Conservation (phyloP, 2,113 vertebrate genomes). For the Cephalopholis sonnerati region DNA sequence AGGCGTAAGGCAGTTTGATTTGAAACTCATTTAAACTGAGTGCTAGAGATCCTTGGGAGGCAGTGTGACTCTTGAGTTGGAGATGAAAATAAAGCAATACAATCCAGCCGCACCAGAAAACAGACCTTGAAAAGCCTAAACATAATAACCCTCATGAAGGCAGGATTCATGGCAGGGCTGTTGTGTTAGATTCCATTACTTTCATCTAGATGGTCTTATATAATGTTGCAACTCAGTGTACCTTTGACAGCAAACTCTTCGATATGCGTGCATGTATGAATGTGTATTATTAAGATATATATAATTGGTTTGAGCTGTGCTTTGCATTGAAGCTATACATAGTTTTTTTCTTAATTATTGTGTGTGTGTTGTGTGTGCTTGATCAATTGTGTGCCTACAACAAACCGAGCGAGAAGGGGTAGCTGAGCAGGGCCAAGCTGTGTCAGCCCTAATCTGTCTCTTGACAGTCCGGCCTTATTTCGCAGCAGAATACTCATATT, state of each 20-base stretch:
- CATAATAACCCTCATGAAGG: neutral
- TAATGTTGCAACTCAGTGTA: neutral
- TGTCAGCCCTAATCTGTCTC: conserved; percentile 74
- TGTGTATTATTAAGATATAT: neutral
- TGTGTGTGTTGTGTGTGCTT: conserved; percentile 9
- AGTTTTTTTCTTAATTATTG: neutral
- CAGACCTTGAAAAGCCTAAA: neutral
- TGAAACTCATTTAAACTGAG: conserved; percentile 47
- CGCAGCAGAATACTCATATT: conserved; percentile 80
- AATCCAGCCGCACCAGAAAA: neutral
- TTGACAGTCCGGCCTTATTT: conserved; percentile 71
- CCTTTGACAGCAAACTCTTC: neutral
- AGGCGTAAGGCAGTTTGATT: conserved; percentile 8
- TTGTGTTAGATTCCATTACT: neutral
- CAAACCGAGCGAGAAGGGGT: conserved; percentile 39
- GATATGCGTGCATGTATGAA: neutral
- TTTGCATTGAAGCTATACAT: neutral
- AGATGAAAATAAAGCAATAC: neutral
- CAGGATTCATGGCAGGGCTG: neutral
- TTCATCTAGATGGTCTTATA: neutral
- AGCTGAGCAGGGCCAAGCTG: conserved; percentile 52
- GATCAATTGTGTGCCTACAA: conserved; percentile 34
- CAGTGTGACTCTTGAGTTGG: neutral
- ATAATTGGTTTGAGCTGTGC: neutral
- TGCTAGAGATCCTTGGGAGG: neutral